Percentiles rank a stretch among this genome's conserved stretches.
These are phyloP conservation scores for Turritopsis dohrnii DNA, from an alignment of 30 jellyfish, hydroid and myxozoan species.

Conservation along the genomic window DNA sequence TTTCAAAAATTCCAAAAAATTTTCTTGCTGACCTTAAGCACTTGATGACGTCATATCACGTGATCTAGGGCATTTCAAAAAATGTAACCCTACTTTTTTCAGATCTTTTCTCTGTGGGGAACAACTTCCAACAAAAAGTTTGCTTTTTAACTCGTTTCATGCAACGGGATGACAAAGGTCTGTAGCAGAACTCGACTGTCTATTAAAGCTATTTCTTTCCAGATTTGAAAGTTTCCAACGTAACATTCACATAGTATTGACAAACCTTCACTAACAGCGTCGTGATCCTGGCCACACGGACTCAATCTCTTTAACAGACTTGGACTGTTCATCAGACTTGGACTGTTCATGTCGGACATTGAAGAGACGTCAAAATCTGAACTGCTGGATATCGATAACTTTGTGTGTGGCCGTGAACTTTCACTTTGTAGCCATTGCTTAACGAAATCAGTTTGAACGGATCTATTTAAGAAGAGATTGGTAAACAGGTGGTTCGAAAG, in stretches of 20 bases:
- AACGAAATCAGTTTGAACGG: conserved; percentile 26
- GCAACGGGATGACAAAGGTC: not conserved
- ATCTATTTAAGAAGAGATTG: not conserved
- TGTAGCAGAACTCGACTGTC: not conserved
- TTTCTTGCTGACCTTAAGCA: too few relatives aligned
- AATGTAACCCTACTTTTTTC: too few relatives aligned
- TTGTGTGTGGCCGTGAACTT: not conserved
- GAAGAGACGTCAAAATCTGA: conserved; percentile 60
- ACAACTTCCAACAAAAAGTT: too few relatives aligned
- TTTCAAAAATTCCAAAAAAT: too few relatives aligned
- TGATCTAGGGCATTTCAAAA: too few relatives aligned
- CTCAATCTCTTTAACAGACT: conserved; percentile 49
- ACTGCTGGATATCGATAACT: conserved; percentile 5
- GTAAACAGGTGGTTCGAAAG: too few relatives aligned
- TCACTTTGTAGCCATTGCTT: conserved; percentile 24
- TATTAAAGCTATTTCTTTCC: not conserved
- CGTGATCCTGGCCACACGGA: conserved; percentile 66
- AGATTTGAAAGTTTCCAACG: too few relatives aligned
- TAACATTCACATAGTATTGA: too few relatives aligned
- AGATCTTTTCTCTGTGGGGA: too few relatives aligned
- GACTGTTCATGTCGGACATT: conserved; percentile 43
- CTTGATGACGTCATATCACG: too few relatives aligned
- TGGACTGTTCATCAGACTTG: conserved; percentile 51
- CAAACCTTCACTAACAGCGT: not conserved
- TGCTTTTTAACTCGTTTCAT: too few relatives aligned